phyloP scores from a whole-genome alignment of 2,113 vertebrate species.

The Ctenodactylus gundi region DNA sequence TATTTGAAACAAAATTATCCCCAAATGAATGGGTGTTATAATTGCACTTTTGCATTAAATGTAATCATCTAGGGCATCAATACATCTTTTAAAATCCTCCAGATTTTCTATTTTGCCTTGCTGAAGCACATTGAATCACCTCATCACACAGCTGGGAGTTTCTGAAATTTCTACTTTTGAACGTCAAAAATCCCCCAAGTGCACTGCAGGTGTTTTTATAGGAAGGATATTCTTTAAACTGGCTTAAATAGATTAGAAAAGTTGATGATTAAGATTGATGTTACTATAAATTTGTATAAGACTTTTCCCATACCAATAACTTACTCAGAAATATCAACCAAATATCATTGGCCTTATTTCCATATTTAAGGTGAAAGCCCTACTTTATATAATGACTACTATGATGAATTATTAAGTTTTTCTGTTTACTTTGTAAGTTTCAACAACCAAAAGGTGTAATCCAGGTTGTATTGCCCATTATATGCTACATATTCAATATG shows the following conservation, averaged over 20 bases:
- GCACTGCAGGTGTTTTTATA: constrained; percentile 26
- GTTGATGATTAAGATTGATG: constrained; percentile 12
- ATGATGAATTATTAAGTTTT: neutral
- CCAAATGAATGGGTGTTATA: constrained; percentile 44
- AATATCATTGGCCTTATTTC: neutral
- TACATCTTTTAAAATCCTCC: constrained; percentile 45
- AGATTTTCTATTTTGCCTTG: constrained; percentile 53
- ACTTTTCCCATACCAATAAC: neutral
- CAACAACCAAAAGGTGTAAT: neutral
- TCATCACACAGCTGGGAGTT: constrained; percentile 50
- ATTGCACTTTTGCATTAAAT: constrained; percentile 53
- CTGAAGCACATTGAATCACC: constrained; percentile 35
- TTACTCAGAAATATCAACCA: neutral
- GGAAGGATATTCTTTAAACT: constrained; percentile 13
- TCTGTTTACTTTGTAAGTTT: neutral
- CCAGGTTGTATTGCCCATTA: neutral
- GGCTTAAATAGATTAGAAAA: constrained; percentile 9
- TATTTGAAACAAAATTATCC: constrained; percentile 38
- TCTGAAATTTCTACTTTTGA: constrained; percentile 32
- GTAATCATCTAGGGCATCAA: constrained; percentile 31
- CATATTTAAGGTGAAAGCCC: neutral
- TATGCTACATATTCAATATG: neutral
- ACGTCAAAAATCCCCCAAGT: neutral
- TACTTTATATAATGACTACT: constrained; percentile 34
- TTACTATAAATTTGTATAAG: neutral